phyloP scores from a whole-genome alignment of 1,140 invertebrate genomes.

The Drosophila teissieri region DNA sequence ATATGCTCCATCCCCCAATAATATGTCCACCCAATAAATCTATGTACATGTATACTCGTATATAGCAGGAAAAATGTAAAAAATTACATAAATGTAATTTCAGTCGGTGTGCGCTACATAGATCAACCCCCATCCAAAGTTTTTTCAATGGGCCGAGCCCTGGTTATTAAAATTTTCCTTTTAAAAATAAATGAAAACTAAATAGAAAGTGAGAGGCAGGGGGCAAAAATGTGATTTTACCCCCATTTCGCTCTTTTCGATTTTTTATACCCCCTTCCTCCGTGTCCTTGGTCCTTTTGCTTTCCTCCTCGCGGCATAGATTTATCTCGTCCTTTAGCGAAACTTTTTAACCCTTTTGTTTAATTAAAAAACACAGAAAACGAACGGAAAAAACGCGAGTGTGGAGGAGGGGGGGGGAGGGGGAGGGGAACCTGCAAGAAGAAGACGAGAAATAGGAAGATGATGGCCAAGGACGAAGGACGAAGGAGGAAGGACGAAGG shows the following conservation, averaged over 20 bases:
- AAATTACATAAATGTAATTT: conserved; percentile 73
- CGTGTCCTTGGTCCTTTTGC: not conserved
- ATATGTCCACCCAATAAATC: conserved; percentile 8
- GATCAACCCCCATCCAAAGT: not conserved
- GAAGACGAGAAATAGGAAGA: conserved; percentile 24
- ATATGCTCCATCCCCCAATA: conserved; percentile 10
- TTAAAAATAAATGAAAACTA: conserved; percentile 81
- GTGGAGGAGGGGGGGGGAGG: conserved; percentile 1
- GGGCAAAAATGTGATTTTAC: conserved; percentile 77
- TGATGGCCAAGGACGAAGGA: conserved; percentile 11
- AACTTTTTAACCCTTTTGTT: conserved; percentile 83
- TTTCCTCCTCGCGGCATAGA: conserved; percentile 29
- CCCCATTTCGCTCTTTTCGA: conserved; percentile 50
- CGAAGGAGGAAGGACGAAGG: not conserved
- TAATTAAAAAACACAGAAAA: conserved; percentile 76
- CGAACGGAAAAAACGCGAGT: conserved; percentile 33
- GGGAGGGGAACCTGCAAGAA: conserved; percentile 23
- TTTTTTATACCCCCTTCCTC: conserved; percentile 8
- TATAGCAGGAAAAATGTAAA: conserved; percentile 30
- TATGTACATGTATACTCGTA: conserved; percentile 9
- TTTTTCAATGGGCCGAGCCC: conserved; percentile 38
- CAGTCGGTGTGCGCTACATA: conserved; percentile 12
- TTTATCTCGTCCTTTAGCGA: conserved; percentile 46
- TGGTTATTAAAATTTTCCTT: conserved; percentile 80
- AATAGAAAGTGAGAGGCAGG: conserved; percentile 58